Evolutionary conservation across 1,140 invertebrate genomes (phyloP).

Genomic region (Rhagoletis pomonella): DNA sequence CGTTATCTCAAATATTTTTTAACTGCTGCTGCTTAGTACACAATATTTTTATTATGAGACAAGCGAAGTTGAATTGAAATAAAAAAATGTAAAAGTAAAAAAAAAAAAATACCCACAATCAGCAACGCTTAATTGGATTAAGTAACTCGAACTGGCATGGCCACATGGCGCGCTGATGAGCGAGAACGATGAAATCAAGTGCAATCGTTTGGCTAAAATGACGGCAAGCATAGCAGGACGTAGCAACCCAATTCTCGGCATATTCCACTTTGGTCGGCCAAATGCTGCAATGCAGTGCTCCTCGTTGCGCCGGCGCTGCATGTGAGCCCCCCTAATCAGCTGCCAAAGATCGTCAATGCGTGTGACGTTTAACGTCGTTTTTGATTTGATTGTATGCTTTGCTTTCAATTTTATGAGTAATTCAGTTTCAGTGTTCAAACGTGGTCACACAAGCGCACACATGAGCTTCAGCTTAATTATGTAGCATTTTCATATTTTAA

Average conservation of each 20-base stretch:
- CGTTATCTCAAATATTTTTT: conserved; percentile 39
- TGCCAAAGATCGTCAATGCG: conserved; percentile 26
- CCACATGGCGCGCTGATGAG: conserved; percentile 20
- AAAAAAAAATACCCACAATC: neutral
- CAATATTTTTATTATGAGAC: conserved; percentile 27
- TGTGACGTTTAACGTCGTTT: conserved; percentile 1
- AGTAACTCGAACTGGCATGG: conserved; percentile 8
- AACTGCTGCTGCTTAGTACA: conserved; percentile 30
- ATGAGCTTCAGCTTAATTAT: neutral
- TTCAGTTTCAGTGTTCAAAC: conserved; percentile 2
- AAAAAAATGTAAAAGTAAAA: neutral
- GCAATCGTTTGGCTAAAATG: conserved; percentile 36
- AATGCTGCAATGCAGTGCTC: neutral
- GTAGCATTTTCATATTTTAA: conserved; percentile 44
- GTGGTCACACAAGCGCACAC: neutral
- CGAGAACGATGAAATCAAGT: neutral
- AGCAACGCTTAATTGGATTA: conserved; percentile 47
- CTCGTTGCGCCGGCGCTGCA: neutral
- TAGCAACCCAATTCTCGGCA: conserved; percentile 1
- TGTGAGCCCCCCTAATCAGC: conserved; percentile 28
- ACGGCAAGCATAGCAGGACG: neutral
- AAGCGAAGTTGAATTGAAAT: neutral
- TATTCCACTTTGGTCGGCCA: neutral
- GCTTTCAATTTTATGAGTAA: conserved; percentile 48
- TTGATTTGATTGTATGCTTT: conserved; percentile 28